Evolutionary conservation across 2,888 invertebrate species (phyloP).

Genomic region (Augochlorella aurata): DNA sequence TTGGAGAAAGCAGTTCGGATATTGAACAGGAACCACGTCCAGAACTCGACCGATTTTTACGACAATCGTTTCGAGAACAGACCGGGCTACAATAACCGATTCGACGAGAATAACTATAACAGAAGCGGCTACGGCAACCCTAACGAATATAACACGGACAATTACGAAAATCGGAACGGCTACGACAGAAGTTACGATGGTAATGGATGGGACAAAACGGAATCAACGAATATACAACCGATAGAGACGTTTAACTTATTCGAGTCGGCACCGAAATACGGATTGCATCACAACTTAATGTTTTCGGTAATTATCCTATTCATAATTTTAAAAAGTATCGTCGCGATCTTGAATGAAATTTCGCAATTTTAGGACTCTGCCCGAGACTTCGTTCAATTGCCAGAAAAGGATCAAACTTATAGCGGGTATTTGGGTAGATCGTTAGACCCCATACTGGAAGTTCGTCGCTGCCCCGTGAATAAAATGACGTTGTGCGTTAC

Average conservation of each 20-base stretch:
- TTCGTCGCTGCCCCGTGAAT: conserved; percentile 92
- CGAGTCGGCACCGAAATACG: conserved; percentile 87
- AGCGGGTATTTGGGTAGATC: conserved; percentile 88
- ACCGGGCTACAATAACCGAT: conserved; percentile 61
- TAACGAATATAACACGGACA: conserved; percentile 58
- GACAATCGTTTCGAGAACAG: conserved; percentile 69
- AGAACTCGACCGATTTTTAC: conserved; percentile 57
- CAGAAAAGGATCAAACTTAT: conserved; percentile 90
- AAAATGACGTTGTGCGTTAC: conserved; percentile 95
- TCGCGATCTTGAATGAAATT: not conserved
- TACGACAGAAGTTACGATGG: conserved; percentile 56
- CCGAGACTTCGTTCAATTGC: conserved; percentile 85
- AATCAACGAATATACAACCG: conserved; percentile 79
- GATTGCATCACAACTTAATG: conserved; percentile 88
- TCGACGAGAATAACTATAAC: conserved; percentile 61
- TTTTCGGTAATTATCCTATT: conserved; percentile 86
- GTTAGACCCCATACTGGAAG: conserved; percentile 87
- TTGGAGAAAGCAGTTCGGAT: conserved; percentile 84
- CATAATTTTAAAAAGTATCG: not conserved
- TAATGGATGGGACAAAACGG: conserved; percentile 59
- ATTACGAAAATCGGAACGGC: conserved; percentile 61
- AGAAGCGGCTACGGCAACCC: conserved; percentile 65
- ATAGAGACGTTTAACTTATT: conserved; percentile 89
- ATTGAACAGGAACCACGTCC: conserved; percentile 62
- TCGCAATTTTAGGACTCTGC: conserved; percentile 87